Evolutionary conservation across 2,888 invertebrate genomes (phyloP).

Genomic region (Patella pellucida): DNA sequence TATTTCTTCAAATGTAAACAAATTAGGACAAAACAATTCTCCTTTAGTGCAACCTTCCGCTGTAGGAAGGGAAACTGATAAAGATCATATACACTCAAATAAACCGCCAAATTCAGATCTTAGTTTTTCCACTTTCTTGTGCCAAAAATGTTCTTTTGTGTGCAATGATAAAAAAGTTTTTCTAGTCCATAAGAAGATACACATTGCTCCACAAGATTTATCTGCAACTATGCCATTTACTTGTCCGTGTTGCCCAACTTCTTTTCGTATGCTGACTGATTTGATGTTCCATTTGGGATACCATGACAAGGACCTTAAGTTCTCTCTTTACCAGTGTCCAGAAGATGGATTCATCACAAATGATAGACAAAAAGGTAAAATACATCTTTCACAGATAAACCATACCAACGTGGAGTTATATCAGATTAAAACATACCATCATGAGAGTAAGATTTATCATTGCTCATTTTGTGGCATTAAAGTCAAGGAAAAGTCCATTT

Average conservation of each 20-base stretch:
- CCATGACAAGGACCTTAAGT: not conserved
- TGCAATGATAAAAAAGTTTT: not conserved
- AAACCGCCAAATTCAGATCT: not conserved
- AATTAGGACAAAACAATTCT: too few species aligned
- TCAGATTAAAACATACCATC: not conserved
- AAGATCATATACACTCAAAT: not conserved
- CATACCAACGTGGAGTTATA: not conserved
- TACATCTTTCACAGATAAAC: not conserved
- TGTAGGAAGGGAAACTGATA: not conserved
- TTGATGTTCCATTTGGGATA: not conserved
- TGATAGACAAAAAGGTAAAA: not conserved
- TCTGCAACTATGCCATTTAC: not conserved
- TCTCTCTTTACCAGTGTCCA: not conserved
- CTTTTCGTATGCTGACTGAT: not conserved
- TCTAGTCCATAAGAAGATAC: not conserved
- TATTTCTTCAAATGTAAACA: not conserved
- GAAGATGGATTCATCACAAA: not conserved
- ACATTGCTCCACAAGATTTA: not conserved
- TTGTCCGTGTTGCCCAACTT: not conserved
- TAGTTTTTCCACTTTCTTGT: not conserved
- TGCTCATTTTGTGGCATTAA: not conserved
- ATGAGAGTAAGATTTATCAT: not conserved
- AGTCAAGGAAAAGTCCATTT: not conserved
- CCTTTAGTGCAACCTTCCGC: not conserved
- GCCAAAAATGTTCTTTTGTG: slow-evolving; percentile 3